A percentile compares a stretch with the other conserved stretches of the same genome.
Conservation (phyloP, 2,888 invertebrate species). For the Cantharis flavilabris region DNA sequence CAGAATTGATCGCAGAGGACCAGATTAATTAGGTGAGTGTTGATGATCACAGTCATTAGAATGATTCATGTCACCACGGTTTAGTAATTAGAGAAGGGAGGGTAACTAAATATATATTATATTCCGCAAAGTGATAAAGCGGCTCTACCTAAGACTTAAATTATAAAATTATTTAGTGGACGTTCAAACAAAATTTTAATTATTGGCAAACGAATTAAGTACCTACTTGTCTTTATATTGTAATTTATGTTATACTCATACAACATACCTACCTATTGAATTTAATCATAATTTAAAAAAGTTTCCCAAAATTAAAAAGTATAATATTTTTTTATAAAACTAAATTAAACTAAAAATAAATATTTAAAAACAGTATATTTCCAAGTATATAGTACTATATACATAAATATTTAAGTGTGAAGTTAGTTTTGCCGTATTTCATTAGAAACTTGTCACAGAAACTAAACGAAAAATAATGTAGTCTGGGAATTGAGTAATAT, state of each 20-base stretch:
- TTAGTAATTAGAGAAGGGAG: constrained; percentile 39
- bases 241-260: neutral
- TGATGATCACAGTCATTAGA: constrained; percentile 49
- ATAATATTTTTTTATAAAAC: too few species aligned
- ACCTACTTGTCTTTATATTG: neutral
- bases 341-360: too few species aligned
- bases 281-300: neutral
- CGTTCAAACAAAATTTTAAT: constrained; percentile 15
- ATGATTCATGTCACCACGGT: constrained; percentile 44
- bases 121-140: constrained; percentile 20
- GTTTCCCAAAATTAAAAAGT: neutral
- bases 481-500: constrained; percentile 19
- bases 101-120: constrained; percentile 23
- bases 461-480: constrained; percentile 30
- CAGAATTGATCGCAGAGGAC: constrained; percentile 13
- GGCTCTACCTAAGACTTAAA: constrained; percentile 19
- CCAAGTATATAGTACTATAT: too few species aligned
- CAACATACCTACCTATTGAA: neutral
- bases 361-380: too few species aligned
- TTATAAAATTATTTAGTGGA: constrained; percentile 18
- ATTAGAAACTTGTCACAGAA: constrained; percentile 16
- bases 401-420: neutral
- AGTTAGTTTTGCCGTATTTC: constrained; percentile 21
- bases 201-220: neutral
- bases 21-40: constrained; percentile 50